Conservation (phyloP, 1,140 invertebrate species). For the Aphelenchoides fujianensis region DNA sequence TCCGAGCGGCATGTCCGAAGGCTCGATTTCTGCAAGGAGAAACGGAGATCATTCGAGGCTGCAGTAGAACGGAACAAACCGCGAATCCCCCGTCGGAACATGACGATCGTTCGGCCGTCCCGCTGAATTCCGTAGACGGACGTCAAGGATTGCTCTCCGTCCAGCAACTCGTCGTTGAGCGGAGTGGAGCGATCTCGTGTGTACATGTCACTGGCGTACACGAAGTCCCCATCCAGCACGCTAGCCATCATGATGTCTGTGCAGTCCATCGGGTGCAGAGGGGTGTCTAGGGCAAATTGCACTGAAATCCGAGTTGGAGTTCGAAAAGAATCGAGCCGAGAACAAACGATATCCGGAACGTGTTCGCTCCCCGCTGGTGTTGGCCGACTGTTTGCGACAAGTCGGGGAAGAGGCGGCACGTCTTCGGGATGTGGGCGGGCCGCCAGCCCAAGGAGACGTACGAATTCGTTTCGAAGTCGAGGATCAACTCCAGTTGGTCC, state of each 20-base stretch:
- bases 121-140: slow-evolving; percentile 43
- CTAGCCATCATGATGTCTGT: slow-evolving; percentile 44
- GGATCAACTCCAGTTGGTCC: slow-evolving; percentile 43
- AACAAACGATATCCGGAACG: slow-evolving; percentile 29
- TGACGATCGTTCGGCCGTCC: slow-evolving; percentile 39
- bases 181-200: slow-evolving; percentile 50
- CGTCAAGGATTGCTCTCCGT: slow-evolving; percentile 46
- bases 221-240: slow-evolving; percentile 33
- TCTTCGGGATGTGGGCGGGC: slow-evolving; percentile 37
- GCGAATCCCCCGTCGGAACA: slow-evolving; percentile 44
- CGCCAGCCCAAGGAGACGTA: slow-evolving; percentile 44
- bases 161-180: slow-evolving; percentile 33
- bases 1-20: slow-evolving; percentile 45
- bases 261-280: slow-evolving; percentile 49
- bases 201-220: slow-evolving; percentile 52
- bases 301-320: slow-evolving; percentile 44
- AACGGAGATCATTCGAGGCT: no score
- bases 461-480: slow-evolving; percentile 40
- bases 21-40: slow-evolving; percentile 48
- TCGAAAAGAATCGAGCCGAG: slow-evolving; percentile 17
- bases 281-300: slow-evolving; percentile 29
- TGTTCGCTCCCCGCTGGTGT: no score
- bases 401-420: slow-evolving; percentile 47
- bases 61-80: no score
- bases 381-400: no score